These are phyloP conservation scores for Campoletis sonorensis DNA, from an alignment of 1,140 invertebrate species.

Conservation along the genomic window DNA sequence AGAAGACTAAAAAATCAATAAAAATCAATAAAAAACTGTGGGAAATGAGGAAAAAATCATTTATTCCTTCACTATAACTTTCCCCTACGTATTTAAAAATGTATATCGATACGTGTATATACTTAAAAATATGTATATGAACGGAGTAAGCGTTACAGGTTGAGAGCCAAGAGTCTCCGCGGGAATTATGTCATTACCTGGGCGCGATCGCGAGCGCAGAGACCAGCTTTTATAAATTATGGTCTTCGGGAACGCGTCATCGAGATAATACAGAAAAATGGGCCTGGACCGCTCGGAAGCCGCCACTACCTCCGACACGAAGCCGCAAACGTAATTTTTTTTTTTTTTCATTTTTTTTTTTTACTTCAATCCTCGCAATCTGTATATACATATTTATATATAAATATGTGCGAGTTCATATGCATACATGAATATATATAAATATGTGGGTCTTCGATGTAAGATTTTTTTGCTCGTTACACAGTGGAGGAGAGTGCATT, in stretches of 20 bases:
- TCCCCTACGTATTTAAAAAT: neutral
- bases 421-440: neutral
- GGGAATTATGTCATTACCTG: conserved; percentile 61
- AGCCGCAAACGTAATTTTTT: conserved; percentile 1
- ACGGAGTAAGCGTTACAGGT: neutral
- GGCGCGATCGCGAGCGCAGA: conserved; percentile 38
- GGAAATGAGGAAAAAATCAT: no score
- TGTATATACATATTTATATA: neutral
- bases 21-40: no score
- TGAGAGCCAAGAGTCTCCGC: conserved; percentile 21
- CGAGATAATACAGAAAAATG: conserved; percentile 68
- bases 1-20: no score
- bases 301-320: conserved; percentile 12
- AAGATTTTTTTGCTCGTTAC: neutral
- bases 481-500: neutral
- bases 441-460: neutral
- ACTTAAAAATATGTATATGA: no score
- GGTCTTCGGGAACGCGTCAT: conserved; percentile 58
- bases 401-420: neutral
- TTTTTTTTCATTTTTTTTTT: neutral
- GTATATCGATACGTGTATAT: neutral
- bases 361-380: neutral
- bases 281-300: conserved; percentile 41
- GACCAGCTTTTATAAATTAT: conserved; percentile 60
- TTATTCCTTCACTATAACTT: no score